These are phyloP conservation scores for Cosmia trapezina DNA, from an alignment of 2,888 invertebrate species.

Conservation along the genomic window DNA sequence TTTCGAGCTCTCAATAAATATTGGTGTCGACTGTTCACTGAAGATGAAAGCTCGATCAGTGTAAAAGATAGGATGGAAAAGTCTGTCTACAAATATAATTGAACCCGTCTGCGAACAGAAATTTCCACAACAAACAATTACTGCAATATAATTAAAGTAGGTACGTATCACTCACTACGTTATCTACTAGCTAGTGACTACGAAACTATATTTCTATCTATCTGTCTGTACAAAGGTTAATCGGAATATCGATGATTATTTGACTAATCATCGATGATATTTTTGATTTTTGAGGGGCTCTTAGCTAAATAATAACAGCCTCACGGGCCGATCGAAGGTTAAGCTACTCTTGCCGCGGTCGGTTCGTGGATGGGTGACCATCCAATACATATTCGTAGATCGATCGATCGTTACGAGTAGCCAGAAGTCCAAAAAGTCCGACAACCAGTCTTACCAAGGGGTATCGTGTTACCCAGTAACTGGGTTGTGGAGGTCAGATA, in stretches of 20 bases:
- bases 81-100: slow-evolving; percentile 23
- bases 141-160: slow-evolving; percentile 21
- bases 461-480: background rate
- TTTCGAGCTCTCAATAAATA: no score
- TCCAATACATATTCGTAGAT: background rate
- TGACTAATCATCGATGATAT: slow-evolving; percentile 11
- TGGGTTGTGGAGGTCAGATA: background rate
- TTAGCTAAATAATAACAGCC: background rate
- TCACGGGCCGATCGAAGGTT: background rate
- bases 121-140: slow-evolving; percentile 59
- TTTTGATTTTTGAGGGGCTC: slow-evolving; percentile 22
- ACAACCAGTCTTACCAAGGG: background rate
- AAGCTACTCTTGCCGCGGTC: background rate
- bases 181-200: slow-evolving; percentile 32
- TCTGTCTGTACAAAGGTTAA: slow-evolving; percentile 27
- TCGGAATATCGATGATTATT: slow-evolving; percentile 26
- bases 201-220: slow-evolving; percentile 1
- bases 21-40: no score
- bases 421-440: background rate
- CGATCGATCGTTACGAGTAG: background rate
- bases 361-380: background rate
- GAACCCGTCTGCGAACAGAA: slow-evolving; percentile 35
- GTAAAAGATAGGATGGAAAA: background rate
- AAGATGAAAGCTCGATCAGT: background rate
- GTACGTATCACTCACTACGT: slow-evolving; percentile 20